Base-by-base conservation (phyloP, 92 coral and sea anemone genomes). In the Actinostola sp. region DNA sequence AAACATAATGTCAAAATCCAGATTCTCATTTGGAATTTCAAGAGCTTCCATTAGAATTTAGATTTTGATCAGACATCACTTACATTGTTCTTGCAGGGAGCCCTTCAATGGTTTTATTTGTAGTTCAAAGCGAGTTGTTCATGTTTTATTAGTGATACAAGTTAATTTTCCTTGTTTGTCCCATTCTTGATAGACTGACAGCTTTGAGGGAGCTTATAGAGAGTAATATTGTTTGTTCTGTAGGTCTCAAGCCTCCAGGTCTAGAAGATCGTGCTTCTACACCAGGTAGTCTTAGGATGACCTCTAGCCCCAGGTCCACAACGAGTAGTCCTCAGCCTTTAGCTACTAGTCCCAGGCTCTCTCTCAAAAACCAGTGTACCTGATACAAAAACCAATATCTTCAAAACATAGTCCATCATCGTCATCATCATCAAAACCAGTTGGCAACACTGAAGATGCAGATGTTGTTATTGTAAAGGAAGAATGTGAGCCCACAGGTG, bases 391-490 rank as follows among this genome's bases (percentile, higher is more conserved):
- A 1, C 71, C 0, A 17, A 23, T n/a, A 14, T 14, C 65, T 20
- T 0, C 60, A 1, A 60, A 48, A 23, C 70, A 16, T 15, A 28
- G 15, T 26, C 63, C 80, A 2, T 70, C 70, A 26, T 16, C 75
- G 15, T 51, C 32, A 8, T 78, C 71, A 74, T 26, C 72, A 34
- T 54, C 60, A 19, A 59, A 64, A 10, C 34, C 79, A 34, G 83
- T n/a, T n/a, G n/a, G n/a, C n/a, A n/a, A 54, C 4, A 86, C 48
- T 9, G 71, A 58, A 48, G 89, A 86, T 42, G 55, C 88, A 1
- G 89, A 83, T 43, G 70, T 80, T 4, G 74, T 77, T 15, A 71
- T 76, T 52, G 79, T 73, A 23, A 90, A 90, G 70, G 66, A 76
- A 28, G 91, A 86, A 12, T 24, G 21, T 49, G 76, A 73, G 26